Evolutionary conservation across 2,113 vertebrate species (phyloP), one percentile per base, ranked within the genome.

Genomic region (Motacilla alba): DNA sequence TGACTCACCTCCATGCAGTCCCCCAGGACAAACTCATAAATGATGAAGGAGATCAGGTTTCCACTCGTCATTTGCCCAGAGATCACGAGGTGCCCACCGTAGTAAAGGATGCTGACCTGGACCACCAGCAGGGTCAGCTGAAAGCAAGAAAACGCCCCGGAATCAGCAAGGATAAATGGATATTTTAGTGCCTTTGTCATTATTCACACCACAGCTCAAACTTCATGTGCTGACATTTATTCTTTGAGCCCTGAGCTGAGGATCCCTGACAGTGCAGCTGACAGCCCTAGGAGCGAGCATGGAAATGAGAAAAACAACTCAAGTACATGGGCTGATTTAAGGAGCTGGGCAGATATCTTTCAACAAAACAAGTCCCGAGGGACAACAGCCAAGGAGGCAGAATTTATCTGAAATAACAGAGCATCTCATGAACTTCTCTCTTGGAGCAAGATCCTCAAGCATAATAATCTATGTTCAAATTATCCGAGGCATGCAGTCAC

Each of bases 81-180:
- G 89, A 99, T 97, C 73, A 99, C 99, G 0, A 99, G 98, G 89
- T 99, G 99, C 46, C 99, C 99, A 2, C 99, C 99, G 0, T 99
- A 99, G 97, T 98, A 99, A 56, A 99, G 98, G 95, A 99, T 97
- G n/a, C 98, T 98, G 49, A 99, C 98, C 95, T 99, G 98, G 41
- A 99, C 97, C 68, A 98, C 98, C 49, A 99, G 97, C 41, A 99
- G 98, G 0, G 99, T 98, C 78, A 99, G 96, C 99, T 99, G 98
- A 35, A 97, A 90, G 30, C 55, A 73, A 95, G 81, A 31, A 78
- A 75, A 83, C 27, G 53, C 9, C 50, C 39, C 53, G 4, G 52
- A 53, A 49, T 91, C 83, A 96, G 47, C 66, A 59, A 63, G 50
- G 30, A 79, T 47, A 49, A 43, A 43, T 0, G 5, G 79, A 1